phyloP scores from a whole-genome alignment of 2,113 vertebrate genomes.

The Pholis gunnellus region DNA sequence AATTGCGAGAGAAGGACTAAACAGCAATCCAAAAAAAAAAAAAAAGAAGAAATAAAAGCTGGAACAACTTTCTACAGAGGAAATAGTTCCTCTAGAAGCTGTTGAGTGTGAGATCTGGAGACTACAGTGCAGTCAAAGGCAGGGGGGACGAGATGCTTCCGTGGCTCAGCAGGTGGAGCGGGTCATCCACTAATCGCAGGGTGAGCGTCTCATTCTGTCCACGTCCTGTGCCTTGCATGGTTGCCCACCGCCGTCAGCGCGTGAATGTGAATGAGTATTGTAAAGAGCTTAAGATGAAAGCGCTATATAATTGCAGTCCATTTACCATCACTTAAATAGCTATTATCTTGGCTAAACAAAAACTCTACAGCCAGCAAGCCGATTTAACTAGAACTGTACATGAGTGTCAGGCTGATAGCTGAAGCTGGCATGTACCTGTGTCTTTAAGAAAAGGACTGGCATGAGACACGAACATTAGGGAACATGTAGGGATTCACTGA shows the following conservation, averaged over 20 bases:
- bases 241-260: background rate
- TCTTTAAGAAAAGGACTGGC: background rate
- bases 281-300: background rate
- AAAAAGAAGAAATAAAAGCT: background rate
- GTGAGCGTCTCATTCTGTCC: background rate
- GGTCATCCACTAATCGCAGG: background rate
- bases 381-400: background rate
- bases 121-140: background rate
- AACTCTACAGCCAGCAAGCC: background rate
- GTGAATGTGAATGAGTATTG: background rate
- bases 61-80: background rate
- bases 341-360: background rate
- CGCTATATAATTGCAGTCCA: background rate
- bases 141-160: background rate
- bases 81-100: background rate
- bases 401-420: background rate
- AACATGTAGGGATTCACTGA: background rate
- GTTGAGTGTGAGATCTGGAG: background rate
- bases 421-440: background rate
- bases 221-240: background rate
- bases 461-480: background rate
- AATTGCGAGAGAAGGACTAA: background rate
- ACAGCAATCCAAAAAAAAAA: background rate
- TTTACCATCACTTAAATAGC: conserved; percentile 5
- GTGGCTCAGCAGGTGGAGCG: background rate